Percentiles rank a stretch among this genome's conserved stretches.
Conservation (phyloP, 1,140 invertebrate genomes). For the Drosophila teissieri region DNA sequence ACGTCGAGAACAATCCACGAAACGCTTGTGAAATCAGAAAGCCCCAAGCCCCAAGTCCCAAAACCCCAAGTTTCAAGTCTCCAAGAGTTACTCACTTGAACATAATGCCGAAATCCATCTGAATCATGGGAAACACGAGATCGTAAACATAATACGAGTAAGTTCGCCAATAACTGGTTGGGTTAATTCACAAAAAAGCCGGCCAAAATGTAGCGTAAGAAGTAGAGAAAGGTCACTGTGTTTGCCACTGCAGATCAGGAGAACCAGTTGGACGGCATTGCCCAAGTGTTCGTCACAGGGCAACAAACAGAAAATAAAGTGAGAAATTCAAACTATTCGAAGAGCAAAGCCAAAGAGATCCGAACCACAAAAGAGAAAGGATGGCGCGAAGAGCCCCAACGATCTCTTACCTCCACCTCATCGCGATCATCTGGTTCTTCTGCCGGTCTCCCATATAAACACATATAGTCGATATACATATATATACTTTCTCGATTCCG, state of each 20-base stretch:
- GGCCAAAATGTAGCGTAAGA: conserved; percentile 29
- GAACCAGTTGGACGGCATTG: conserved; percentile 49
- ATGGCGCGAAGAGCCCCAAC: conserved; percentile 3
- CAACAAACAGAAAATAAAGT: neutral
- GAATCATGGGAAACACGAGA: conserved; percentile 39
- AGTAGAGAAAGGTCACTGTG: conserved; percentile 46
- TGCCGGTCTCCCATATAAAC: conserved; percentile 9
- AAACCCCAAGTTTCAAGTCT: conserved; percentile 12
- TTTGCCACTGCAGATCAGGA: conserved; percentile 30
- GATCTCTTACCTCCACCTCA: conserved; percentile 1
- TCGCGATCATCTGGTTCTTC: neutral
- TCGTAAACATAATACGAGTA: conserved; percentile 8
- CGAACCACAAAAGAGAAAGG: too few species aligned
- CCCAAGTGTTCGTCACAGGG: conserved; percentile 12
- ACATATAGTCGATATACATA: neutral
- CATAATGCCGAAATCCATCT: conserved; percentile 34
- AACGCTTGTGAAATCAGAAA: conserved; percentile 33
- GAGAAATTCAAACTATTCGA: conserved; percentile 5
- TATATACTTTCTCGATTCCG: conserved; percentile 18
- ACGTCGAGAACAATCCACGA: conserved; percentile 31
- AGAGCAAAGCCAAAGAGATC: conserved; percentile 17
- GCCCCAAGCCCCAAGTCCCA: conserved; percentile 24
- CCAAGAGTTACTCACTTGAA: conserved; percentile 31
- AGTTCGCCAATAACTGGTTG: conserved; percentile 38
- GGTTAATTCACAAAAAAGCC: conserved; percentile 46